These are phyloP conservation scores for Oikopleura albicans DNA, from an alignment of 23 tunicate genomes.

Conservation along the genomic window DNA sequence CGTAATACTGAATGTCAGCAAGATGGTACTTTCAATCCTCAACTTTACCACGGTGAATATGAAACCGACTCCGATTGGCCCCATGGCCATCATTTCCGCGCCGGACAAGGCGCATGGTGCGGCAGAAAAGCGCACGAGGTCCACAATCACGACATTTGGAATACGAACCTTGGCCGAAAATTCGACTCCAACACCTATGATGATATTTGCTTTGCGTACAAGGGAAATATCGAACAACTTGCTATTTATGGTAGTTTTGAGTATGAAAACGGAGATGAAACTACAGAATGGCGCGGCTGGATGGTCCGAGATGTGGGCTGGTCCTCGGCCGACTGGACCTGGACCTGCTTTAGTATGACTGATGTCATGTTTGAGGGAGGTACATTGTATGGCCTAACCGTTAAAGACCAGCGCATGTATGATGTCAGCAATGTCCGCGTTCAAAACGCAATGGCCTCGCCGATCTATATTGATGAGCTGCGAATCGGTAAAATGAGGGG, in stretches of 20 bases:
- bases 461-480: not conserved
- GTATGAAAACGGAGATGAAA: not conserved
- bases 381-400: not conserved
- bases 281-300: not conserved
- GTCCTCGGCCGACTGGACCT: not conserved
- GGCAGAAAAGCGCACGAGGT: not conserved
- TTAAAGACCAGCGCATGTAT: not conserved
- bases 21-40: not conserved
- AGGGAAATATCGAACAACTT: not conserved
- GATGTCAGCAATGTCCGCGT: not conserved
- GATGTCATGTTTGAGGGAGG: not conserved
- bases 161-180: not conserved
- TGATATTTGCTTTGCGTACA: slow-evolving; percentile 13
- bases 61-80: not conserved
- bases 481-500: not conserved
- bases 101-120: not conserved
- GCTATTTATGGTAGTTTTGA: not conserved
- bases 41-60: not conserved
- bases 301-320: not conserved
- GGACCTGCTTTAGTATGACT: not conserved
- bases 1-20: not conserved
- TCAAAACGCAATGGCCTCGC: not conserved
- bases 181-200: not conserved
- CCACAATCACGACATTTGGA: slow-evolving; percentile 4
- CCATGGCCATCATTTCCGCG: not conserved